A percentile compares a stretch with the other conserved stretches of the same genome.
Conservation (phyloP, 2,113 vertebrate genomes). For the Thinocorus orbignyianus region DNA sequence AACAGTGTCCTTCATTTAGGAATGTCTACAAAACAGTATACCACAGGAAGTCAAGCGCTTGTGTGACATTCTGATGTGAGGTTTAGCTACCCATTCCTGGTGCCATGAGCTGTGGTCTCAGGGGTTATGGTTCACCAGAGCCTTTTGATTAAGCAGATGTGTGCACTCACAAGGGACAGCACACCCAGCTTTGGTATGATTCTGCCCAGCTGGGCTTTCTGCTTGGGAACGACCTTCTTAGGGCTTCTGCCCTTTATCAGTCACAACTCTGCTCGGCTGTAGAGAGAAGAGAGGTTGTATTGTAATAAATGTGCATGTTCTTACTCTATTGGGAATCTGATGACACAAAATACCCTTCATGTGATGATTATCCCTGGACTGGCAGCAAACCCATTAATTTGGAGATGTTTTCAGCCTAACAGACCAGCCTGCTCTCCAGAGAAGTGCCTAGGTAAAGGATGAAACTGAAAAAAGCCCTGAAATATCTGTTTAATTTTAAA, state of each 20-base stretch:
- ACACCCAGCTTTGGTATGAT: neutral
- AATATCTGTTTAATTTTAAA: neutral
- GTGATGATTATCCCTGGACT: neutral
- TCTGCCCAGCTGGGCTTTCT: neutral
- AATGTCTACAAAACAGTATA: neutral
- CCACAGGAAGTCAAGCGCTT: neutral
- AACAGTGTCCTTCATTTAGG: neutral
- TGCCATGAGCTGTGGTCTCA: neutral
- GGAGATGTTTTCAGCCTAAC: neutral
- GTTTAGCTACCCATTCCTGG: neutral
- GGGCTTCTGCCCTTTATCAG: neutral
- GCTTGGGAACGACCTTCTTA: neutral
- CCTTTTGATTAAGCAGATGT: constrained; percentile 8
- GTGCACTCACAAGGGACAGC: neutral
- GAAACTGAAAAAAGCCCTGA: neutral
- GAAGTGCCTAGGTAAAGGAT: neutral
- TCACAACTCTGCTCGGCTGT: neutral
- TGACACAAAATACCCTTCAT: neutral
- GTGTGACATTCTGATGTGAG: neutral
- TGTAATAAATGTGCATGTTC: neutral
- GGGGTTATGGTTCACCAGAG: neutral
- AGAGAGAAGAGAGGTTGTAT: neutral
- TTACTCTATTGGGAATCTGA: neutral
- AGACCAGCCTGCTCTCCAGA: neutral
- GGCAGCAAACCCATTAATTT: neutral